Evolutionary conservation across 2,888 invertebrate genomes (phyloP).

Genomic region (Papilio gigon): DNA sequence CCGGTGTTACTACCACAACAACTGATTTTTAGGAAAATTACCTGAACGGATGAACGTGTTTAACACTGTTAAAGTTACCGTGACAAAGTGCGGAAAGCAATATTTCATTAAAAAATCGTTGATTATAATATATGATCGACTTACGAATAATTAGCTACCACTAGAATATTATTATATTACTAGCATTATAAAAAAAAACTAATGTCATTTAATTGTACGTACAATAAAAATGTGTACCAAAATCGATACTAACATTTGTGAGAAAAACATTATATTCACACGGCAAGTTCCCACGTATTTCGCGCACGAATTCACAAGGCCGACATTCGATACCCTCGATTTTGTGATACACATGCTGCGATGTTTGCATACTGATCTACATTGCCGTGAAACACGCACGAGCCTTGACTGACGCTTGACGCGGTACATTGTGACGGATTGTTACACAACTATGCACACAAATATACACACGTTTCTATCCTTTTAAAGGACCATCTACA

Average conservation of each 20-base stretch:
- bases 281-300: slow-evolving; percentile 26
- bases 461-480: too few species aligned
- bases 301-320: slow-evolving; percentile 31
- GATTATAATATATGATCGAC: too few species aligned
- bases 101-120: too few species aligned
- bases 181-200: too few species aligned
- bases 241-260: background rate
- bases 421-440: background rate
- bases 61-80: too few species aligned
- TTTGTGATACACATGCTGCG: slow-evolving; percentile 21
- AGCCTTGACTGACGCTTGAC: slow-evolving; percentile 19
- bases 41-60: too few species aligned
- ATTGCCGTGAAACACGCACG: slow-evolving; percentile 3
- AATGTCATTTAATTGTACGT: too few species aligned
- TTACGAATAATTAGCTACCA: too few species aligned
- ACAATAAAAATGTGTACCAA: background rate
- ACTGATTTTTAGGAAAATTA: too few species aligned
- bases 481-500: background rate
- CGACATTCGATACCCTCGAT: slow-evolving; percentile 36
- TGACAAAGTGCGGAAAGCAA: too few species aligned
- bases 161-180: too few species aligned
- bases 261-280: slow-evolving; percentile 15
- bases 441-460: background rate
- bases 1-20: too few species aligned
- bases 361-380: slow-evolving; percentile 28